phyloP scores from a whole-genome alignment of 2,113 vertebrate species.

The Nematolebias whitei region DNA sequence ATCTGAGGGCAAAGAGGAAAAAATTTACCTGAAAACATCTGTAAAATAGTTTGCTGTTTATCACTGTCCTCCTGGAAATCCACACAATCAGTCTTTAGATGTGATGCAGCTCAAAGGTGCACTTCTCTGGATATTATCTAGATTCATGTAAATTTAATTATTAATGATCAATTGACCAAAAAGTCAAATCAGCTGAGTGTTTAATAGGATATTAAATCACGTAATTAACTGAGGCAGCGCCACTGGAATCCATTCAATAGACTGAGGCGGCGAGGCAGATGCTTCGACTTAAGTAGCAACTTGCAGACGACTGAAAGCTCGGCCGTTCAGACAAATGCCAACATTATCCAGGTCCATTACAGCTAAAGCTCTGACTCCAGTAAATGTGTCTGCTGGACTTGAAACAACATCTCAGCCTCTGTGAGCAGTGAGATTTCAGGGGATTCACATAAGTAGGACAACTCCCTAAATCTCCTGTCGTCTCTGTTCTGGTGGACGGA shows the following conservation, averaged over 20 bases:
- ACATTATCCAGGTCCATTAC: constrained; percentile 40
- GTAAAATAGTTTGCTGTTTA: constrained; percentile 54
- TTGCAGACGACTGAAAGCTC: constrained; percentile 20
- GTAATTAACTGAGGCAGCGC: constrained; percentile 65
- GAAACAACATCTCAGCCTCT: constrained; percentile 30
- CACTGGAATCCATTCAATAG: constrained; percentile 62
- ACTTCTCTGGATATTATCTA: constrained; percentile 59
- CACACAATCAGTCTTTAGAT: constrained; percentile 61
- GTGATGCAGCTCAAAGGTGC: constrained; percentile 55
- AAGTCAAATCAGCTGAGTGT: constrained; percentile 68
- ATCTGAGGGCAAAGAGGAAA: constrained; percentile 22
- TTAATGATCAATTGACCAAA: constrained; percentile 74
- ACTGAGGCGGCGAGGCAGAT: constrained; percentile 42
- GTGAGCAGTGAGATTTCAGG: constrained; percentile 32
- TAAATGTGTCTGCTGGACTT: constrained; percentile 39
- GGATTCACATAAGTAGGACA: constrained; percentile 53
- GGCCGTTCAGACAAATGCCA: constrained; percentile 14
- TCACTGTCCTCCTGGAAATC: constrained; percentile 55
- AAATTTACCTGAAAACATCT: constrained; percentile 46
- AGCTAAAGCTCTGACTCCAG: constrained; percentile 30
- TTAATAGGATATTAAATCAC: constrained; percentile 70
- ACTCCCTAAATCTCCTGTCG: constrained; percentile 37
- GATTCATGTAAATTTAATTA: constrained; percentile 74
- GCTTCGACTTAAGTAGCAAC: constrained; percentile 15
- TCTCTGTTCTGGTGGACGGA: constrained; percentile 84